Evolutionary conservation across 2,888 invertebrate genomes (phyloP), one percentile per base, ranked within the genome.

Genomic region (Periphyllus acericola): DNA sequence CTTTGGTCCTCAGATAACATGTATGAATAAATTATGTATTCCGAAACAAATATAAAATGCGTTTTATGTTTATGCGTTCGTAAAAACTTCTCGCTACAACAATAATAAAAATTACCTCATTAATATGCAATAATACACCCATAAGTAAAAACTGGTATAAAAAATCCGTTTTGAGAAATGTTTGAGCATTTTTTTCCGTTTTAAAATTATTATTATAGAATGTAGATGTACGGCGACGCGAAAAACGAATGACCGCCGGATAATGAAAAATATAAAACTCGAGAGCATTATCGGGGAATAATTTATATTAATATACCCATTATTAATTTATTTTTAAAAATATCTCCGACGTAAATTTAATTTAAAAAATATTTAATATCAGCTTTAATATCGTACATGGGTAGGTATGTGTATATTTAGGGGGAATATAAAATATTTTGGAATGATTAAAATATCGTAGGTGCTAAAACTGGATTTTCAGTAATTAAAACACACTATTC

Each of bases 241-340:
- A 17, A 71, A 21, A 36, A 80, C 17, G 34, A 36, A 79, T 36
- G n/a, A 80, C 60, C 8, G 17, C 34, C 8, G 3, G n/a, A 80
- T 66, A 66, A n/a, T 36, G 36, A 66, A 60, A 36, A 66, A 11
- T 40, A 36, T 60, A 60, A 32, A 78, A 32, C 25, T 68, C 68
- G 5, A 68, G n/a, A 3, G 17, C 29, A 11, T 71, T 14, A 71
- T 29, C 71, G 29, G 29, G 29, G 71, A 71, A 71, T 32, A 29
- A 71, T 71, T 71, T 29, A 71, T 71, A 71, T 71, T 29, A 29
- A 68, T 68, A 11, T 55, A 55, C 14, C 25, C 29, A 68, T 78
- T 52, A 36, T 80, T 19, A 66, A 40, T 80, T n/a, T 11, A 66
- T 80, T 66, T 80, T 80, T 9, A 66, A 80, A 80, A 78, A 66